Conservation (phyloP, 1,140 invertebrate genomes). For the Ips typographus region DNA sequence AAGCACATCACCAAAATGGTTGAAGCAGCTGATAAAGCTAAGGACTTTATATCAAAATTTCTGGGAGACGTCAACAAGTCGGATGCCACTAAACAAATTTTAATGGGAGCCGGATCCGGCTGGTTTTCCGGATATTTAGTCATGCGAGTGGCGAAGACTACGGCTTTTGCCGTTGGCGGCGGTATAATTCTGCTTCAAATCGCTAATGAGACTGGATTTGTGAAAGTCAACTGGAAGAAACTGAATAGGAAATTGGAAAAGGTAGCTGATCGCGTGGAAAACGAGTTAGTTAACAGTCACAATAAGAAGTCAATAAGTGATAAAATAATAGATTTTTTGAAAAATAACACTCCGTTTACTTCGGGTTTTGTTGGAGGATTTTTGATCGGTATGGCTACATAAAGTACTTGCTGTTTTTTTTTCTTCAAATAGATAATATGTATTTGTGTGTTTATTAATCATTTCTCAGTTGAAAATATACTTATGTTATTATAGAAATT, state of each 20-base stretch:
- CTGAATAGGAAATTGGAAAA: slow-evolving; percentile 60
- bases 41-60: slow-evolving; percentile 65
- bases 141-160: slow-evolving; percentile 89
- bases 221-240: slow-evolving; percentile 88
- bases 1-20: slow-evolving; percentile 15
- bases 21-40: slow-evolving; percentile 41
- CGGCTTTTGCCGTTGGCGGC: slow-evolving; percentile 84
- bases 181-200: slow-evolving; percentile 87
- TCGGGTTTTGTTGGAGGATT: slow-evolving; percentile 85
- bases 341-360: slow-evolving; percentile 74
- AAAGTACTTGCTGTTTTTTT: background rate
- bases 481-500: no score
- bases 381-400: slow-evolving; percentile 58
- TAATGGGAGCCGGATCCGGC: slow-evolving; percentile 83
- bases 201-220: slow-evolving; percentile 88
- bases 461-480: no score
- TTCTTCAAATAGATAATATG: no score
- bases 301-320: slow-evolving; percentile 63
- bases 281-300: slow-evolving; percentile 59
- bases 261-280: slow-evolving; percentile 61
- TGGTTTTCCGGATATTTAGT: slow-evolving; percentile 88
- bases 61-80: slow-evolving; percentile 77
- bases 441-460: no score
- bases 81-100: slow-evolving; percentile 83
- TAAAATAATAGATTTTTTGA: slow-evolving; percentile 76